A percentile compares a stretch with the other conserved stretches of the same genome.
Conservation (phyloP, 2,113 vertebrate species). For the Azemiops feae region DNA sequence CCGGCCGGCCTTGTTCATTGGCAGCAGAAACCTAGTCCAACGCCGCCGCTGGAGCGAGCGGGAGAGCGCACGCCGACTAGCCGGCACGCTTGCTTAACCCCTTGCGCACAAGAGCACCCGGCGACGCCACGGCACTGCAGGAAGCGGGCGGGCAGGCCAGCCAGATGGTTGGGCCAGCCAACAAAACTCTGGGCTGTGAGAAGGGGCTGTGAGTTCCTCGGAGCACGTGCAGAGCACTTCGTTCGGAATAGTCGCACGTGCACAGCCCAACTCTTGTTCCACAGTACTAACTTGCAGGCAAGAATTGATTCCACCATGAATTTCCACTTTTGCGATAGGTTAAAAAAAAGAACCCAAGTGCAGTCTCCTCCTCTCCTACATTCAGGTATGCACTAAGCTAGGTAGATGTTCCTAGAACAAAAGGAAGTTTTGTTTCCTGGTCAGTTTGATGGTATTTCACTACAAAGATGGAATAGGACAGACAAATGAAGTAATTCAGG, state of each 20-base stretch:
- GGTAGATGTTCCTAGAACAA: background rate
- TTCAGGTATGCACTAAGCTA: background rate
- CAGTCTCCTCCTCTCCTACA: no score
- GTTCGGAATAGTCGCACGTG: background rate
- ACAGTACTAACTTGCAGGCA: background rate
- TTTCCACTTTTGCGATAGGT: background rate
- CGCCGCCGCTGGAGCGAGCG: constrained; percentile 14
- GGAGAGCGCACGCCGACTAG: constrained; percentile 44
- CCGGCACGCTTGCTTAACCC: constrained; percentile 20
- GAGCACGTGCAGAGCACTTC: constrained; percentile 7
- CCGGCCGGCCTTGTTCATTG: constrained; percentile 18
- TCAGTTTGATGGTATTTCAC: background rate
- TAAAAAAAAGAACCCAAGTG: background rate
- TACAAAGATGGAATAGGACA: background rate
- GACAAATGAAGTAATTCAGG: background rate
- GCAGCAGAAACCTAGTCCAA: constrained; percentile 1
- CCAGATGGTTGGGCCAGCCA: constrained; percentile 34
- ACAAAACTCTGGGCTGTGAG: background rate
- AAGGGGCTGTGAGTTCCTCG: constrained; percentile 19
- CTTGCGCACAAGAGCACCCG: constrained; percentile 36
- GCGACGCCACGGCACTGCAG: constrained; percentile 53
- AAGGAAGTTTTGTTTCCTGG: background rate
- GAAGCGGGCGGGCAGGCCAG: constrained; percentile 47
- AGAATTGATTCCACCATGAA: background rate
- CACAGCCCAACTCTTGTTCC: background rate